These are phyloP conservation scores for Stenopsyche tienmushanensis DNA, from an alignment of 1,140 invertebrate species.

Conservation along the genomic window DNA sequence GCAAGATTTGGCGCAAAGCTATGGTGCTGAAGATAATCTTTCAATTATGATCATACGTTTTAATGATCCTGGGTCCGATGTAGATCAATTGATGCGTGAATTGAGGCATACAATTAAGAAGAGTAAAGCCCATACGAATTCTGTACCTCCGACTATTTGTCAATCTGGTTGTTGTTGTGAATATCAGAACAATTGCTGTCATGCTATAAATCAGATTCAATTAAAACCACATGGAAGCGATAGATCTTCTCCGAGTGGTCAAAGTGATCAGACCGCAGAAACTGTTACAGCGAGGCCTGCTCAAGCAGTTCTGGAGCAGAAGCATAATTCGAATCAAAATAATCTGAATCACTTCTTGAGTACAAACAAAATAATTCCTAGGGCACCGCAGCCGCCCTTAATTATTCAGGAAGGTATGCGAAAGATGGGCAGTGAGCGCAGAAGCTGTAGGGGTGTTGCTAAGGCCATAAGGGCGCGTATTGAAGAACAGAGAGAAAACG, in stretches of 20 bases:
- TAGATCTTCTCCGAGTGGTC: constrained; percentile 78
- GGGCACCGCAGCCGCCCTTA: constrained; percentile 37
- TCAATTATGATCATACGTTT: constrained; percentile 76
- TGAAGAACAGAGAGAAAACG: constrained; percentile 60
- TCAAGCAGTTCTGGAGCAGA: constrained; percentile 17
- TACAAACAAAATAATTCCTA: constrained; percentile 31
- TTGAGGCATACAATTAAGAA: constrained; percentile 68
- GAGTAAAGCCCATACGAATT: constrained; percentile 51
- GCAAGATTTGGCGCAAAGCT: constrained; percentile 79
- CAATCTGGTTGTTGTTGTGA: constrained; percentile 65
- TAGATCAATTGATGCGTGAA: constrained; percentile 74
- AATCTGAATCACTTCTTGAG: constrained; percentile 38
- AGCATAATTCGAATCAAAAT: constrained; percentile 33
- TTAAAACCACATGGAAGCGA: constrained; percentile 58
- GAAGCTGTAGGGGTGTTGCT: constrained; percentile 60
- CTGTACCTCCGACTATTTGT: constrained; percentile 54
- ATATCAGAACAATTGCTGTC: constrained; percentile 61
- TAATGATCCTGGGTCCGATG: constrained; percentile 62
- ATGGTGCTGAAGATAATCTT: constrained; percentile 77
- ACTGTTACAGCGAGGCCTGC: constrained; percentile 18
- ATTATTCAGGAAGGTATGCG: constrained; percentile 40
- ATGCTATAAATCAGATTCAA: constrained; percentile 52
- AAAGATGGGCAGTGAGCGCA: constrained; percentile 50
- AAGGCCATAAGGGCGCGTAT: constrained; percentile 57
- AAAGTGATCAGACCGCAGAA: constrained; percentile 69